phyloP scores from a whole-genome alignment of 1,140 invertebrate genomes.

The Caenorhabditis tropicalis region DNA sequence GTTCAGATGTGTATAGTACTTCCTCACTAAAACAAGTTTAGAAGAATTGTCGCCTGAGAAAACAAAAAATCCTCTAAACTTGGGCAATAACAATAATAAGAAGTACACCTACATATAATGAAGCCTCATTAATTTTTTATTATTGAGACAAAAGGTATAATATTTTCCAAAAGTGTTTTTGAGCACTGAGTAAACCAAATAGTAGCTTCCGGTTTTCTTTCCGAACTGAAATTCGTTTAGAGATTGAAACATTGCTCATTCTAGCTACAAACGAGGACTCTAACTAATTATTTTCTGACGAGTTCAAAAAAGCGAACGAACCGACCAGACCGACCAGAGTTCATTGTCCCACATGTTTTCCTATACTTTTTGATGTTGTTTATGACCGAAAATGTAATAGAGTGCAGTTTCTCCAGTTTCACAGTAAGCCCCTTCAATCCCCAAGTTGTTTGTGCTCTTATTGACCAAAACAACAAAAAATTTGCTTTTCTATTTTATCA shows the following conservation, averaged over 20 bases:
- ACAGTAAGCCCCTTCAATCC: too few species aligned
- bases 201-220: neutral
- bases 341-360: neutral
- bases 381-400: neutral
- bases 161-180: neutral
- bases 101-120: neutral
- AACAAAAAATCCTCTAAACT: neutral
- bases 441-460: too few species aligned
- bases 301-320: neutral
- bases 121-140: neutral
- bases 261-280: neutral
- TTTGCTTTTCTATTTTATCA: too few species aligned
- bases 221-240: neutral
- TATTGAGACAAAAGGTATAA: neutral
- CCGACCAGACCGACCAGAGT: neutral
- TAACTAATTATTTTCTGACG: neutral
- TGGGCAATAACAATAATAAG: neutral
- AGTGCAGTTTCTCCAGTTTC: too few species aligned
- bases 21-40: too few species aligned
- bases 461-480: too few species aligned
- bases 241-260: slow-evolving; percentile 10
- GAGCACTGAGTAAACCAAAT: neutral
- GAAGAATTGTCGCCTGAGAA: too few species aligned
- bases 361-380: neutral
- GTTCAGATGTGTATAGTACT: too few species aligned